Evolutionary conservation across 2,113 vertebrate species (phyloP).

Genomic region (Garra rufa): DNA sequence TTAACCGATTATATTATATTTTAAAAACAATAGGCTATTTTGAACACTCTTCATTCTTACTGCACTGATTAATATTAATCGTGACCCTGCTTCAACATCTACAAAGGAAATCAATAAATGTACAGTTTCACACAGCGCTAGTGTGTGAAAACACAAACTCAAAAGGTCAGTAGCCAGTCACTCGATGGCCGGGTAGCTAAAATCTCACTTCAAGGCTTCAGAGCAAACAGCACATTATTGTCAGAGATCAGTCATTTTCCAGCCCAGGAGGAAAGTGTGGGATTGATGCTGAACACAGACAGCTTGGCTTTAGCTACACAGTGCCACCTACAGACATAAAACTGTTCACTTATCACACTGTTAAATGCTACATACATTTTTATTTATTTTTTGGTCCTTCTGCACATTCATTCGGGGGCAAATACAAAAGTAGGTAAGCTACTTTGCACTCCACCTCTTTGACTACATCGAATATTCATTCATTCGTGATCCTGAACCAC

Average conservation of each 20-base stretch:
- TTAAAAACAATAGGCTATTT: constrained; percentile 3
- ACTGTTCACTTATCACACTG: not conserved
- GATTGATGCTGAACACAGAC: not conserved
- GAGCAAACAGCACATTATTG: constrained; percentile 15
- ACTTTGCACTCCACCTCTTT: too few relatives aligned
- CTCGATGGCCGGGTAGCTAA: not conserved
- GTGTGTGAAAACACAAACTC: constrained; percentile 10
- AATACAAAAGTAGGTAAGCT: too few relatives aligned
- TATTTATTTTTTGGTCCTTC: not conserved
- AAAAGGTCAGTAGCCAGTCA: constrained; percentile 26
- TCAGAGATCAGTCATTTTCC: not conserved
- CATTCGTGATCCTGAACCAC: too few relatives aligned
- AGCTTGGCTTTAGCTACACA: constrained; percentile 65
- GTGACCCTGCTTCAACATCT: constrained; percentile 3
- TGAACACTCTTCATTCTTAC: not conserved
- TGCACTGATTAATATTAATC: constrained; percentile 64
- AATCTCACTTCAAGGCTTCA: constrained; percentile 31
- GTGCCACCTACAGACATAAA: constrained; percentile 69
- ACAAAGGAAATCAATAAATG: constrained; percentile 24
- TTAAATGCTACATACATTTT: not conserved
- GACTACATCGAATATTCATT: too few relatives aligned
- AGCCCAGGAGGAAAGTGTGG: not conserved
- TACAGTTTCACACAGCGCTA: constrained; percentile 6
- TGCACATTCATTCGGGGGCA: too few relatives aligned
- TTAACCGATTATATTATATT: not conserved